Evolutionary conservation across 2,888 invertebrate genomes (phyloP), one percentile per base, ranked within the genome.

Genomic region (Atethmia centrago): DNA sequence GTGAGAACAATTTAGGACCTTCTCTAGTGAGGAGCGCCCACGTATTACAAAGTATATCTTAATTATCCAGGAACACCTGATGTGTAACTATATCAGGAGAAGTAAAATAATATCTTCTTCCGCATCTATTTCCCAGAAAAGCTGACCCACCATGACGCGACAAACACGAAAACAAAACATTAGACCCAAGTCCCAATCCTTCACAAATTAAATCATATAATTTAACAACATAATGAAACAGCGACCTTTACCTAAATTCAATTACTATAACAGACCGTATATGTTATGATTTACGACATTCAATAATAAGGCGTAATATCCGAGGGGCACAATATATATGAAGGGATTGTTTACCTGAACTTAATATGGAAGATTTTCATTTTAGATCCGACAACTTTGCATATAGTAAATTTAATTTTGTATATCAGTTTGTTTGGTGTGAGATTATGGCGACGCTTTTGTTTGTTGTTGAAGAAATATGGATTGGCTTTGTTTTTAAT

Each of bases 281-380:
- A 89, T 88, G 89, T 85, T 87, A 90, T 93, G 92, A 93, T 93
- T 93, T 93, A 93, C 90, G 91, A 88, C 88, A 85, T 87, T 90
- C 90, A 92, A 92, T 92, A 91, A 92, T 92, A 93, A 91, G 89
- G 90, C 87, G 89, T 92, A 93, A 92, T 93, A 92, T 92, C 90
- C 89, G 83, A 87, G 89, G 81, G 67, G 88, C 84, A 87, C 87
- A 82, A 90, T 91, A 92, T 91, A 92, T 91, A 91, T 88, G 91
- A 87, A 88, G 45, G 72, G 36, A 61, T 80, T 93, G 93, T 93
- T 93, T 93, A 93, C 93, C 92, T 92, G 90, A 87, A 90, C 90
- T 92, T 92, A 92, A 93, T 92, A 92, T 92, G 90, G 63, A 88
- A 93, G 93, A 93, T 93, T 93, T 91, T 91, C 92, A 93, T 93